Evolutionary conservation across 2,113 vertebrate species (phyloP), one percentile per base, ranked within the genome.

Genomic region (Pterocles orientalis): DNA sequence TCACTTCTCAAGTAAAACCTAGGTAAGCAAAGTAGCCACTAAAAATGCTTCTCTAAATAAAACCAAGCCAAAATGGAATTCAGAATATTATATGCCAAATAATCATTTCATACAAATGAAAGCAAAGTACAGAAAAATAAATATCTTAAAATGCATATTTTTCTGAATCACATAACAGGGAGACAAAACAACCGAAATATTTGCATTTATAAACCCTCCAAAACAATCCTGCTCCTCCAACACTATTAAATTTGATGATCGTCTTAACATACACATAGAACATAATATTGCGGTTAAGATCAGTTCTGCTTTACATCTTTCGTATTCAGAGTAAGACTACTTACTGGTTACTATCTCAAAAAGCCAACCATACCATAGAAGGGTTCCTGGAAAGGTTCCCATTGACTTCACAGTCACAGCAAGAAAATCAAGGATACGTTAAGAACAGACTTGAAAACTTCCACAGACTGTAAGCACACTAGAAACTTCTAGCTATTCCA

Each of bases 1-100:
- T 80, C 12, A 82, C 72, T 75, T 88, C 92, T 87, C 84, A 86
- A 92, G 61, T 83, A 84, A 97, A 97, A 70, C 51, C 50, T 36
- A 12, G 64, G 82, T 70, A 41, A 85, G 58, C n/a, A 78, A 92
- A 84, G 3, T 24, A 45, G 48, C 29, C 81, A 73, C 83, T 80
- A 78, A 88, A 83, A 91, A 90, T 70, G 54, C 39, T 88, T 91
- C 69, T 71, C 77, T 58, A 88, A 94, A 65, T 80, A 70, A 92
- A 62, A 75, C 17, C 39, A 69, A 79, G 79, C 57, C 92, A 94
- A 84, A 94, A 85, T 54, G 71, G 72, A 96, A 96, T 56, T n/a
- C 34, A 92, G 77, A 51, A 34, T 54, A 57, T 47, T 66, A 34
- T 36, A 69, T 3, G 10, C 34, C 11, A 19, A 53, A 51, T 12